Percentiles rank a stretch among this genome's conserved stretches.
phyloP scores from a whole-genome alignment of 2,797 vertebrate genomes.

The Alca torda region DNA sequence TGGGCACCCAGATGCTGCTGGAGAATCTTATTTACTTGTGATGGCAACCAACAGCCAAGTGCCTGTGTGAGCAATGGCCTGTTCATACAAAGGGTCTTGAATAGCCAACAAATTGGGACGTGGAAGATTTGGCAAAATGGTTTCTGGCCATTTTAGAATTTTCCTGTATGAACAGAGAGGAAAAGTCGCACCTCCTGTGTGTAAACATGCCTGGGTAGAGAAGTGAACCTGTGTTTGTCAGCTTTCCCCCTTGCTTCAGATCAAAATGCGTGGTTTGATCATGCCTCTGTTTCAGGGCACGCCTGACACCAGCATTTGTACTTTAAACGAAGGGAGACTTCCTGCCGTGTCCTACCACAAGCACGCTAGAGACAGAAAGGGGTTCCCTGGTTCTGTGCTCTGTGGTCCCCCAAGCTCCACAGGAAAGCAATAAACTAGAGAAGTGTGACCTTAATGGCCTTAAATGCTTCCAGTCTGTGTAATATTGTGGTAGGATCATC shows the following conservation, averaged over 20 bases:
- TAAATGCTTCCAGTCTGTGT: background rate
- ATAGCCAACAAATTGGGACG: background rate
- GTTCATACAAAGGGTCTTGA: background rate
- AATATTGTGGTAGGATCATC: background rate
- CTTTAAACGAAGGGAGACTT: slow-evolving; percentile 45
- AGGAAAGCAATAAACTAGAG: background rate
- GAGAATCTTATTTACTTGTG: background rate
- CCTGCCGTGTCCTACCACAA: background rate
- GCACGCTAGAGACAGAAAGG: slow-evolving; percentile 23
- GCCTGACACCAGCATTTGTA: slow-evolving; percentile 16
- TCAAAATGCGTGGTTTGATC: slow-evolving; percentile 21
- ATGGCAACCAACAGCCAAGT: background rate
- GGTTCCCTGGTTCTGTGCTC: background rate
- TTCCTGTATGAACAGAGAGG: background rate
- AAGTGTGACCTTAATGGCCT: background rate
- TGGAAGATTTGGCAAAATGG: background rate
- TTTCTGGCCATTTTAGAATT: background rate
- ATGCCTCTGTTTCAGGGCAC: background rate
- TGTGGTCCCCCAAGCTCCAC: background rate
- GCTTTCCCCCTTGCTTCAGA: background rate
- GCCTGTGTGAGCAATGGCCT: background rate
- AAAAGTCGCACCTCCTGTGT: background rate
- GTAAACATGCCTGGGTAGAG: background rate
- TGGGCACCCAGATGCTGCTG: background rate
- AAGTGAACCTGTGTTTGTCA: background rate